Conservation (phyloP, 35 echinoderm and acorn worm species). For the Lytechinus pictus region DNA sequence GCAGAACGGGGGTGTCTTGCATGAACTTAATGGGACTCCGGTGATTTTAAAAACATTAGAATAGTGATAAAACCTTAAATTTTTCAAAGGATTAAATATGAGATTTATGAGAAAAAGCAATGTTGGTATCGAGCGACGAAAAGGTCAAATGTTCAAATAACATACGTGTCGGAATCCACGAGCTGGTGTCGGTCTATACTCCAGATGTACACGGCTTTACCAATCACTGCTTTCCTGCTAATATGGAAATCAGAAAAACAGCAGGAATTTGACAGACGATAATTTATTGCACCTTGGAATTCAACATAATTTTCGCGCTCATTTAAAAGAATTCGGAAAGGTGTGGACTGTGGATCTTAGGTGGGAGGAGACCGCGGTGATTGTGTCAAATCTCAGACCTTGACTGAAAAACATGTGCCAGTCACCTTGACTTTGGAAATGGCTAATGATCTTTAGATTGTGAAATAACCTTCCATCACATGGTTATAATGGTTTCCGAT, state of each 20-base stretch:
- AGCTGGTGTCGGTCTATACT: not conserved
- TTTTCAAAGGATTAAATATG: not conserved
- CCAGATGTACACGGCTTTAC: not conserved
- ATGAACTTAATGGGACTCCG: not conserved
- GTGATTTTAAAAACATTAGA: not conserved
- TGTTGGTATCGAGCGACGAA: not conserved
- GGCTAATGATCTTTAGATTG: not conserved
- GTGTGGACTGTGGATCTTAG: not conserved
- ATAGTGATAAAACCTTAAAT: not conserved
- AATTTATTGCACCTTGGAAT: not conserved
- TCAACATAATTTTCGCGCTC: not conserved
- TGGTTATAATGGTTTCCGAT: not conserved
- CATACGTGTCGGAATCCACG: not conserved
- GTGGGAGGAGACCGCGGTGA: not conserved
- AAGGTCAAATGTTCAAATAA: constrained; percentile 19
- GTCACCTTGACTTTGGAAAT: constrained; percentile 4
- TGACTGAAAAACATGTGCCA: not conserved
- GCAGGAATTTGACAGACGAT: not conserved
- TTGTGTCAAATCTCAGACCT: not conserved
- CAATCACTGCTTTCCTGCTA: not conserved
- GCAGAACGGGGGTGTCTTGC: not conserved
- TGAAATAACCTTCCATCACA: not conserved
- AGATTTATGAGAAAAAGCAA: not conserved
- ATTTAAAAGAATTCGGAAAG: not conserved
- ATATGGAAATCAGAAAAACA: constrained; percentile 6